A percentile compares a stretch with the other conserved stretches of the same genome.
phyloP scores from a whole-genome alignment of 2,113 vertebrate species.

The Thalassarche chlororhynchos region DNA sequence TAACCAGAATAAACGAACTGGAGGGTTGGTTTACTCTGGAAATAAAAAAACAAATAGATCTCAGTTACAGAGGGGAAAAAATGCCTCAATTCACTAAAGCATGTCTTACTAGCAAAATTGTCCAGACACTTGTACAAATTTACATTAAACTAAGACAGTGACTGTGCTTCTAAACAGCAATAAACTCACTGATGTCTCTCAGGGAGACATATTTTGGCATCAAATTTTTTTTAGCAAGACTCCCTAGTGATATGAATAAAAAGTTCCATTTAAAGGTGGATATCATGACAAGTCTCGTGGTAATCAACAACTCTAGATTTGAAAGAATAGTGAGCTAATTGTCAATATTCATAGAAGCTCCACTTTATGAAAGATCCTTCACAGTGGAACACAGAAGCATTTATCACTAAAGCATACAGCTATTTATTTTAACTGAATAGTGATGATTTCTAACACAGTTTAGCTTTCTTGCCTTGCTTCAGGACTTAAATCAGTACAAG shows the following conservation, averaged over 20 bases:
- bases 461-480: neutral
- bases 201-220: neutral
- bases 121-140: neutral
- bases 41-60: neutral
- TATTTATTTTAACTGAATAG: neutral
- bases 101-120: neutral
- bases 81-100: neutral
- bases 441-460: neutral
- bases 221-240: neutral
- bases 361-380: neutral
- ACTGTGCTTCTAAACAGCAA: neutral
- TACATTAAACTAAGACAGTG: neutral
- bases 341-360: neutral
- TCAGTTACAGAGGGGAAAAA: neutral
- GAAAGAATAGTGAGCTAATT: neutral
- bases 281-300: neutral
- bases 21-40: neutral
- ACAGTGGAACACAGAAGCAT: neutral
- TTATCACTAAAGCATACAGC: neutral
- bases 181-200: neutral
- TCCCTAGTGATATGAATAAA: neutral
- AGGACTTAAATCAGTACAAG: neutral
- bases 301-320: slow-evolving; percentile 3
- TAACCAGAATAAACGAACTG: neutral
- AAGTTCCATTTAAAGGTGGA: neutral